phyloP scores from a whole-genome alignment of 2,113 vertebrate species.

The Tiliqua scincoides region DNA sequence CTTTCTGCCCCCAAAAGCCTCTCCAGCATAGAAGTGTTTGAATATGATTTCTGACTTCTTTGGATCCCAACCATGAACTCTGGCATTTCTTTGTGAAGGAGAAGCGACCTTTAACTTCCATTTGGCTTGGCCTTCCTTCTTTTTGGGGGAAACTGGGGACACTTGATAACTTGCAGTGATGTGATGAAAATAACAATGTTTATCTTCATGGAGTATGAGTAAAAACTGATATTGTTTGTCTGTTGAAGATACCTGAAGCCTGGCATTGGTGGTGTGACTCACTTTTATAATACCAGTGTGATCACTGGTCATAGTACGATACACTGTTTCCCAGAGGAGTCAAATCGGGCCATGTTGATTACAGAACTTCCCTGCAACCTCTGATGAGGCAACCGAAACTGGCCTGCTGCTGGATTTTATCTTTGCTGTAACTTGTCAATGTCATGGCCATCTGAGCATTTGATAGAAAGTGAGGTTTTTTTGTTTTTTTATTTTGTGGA shows the following conservation, averaged over 20 bases:
- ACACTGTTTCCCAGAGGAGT: conserved; percentile 7
- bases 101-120: neutral
- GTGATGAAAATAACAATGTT: neutral
- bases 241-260: neutral
- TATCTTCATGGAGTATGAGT: neutral
- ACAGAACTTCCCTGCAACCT: neutral
- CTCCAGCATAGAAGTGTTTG: neutral
- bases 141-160: neutral
- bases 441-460: neutral
- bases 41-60: neutral
- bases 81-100: neutral
- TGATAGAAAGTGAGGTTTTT: neutral
- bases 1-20: neutral
- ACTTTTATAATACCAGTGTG: neutral
- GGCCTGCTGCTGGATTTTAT: neutral
- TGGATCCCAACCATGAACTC: neutral
- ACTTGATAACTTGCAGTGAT: neutral
- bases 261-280: neutral
- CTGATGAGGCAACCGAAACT: neutral
- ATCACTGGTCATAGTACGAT: neutral
- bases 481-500: conserved; percentile 8
- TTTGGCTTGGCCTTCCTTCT: neutral
- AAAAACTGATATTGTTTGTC: neutral
- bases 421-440: neutral
- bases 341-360: neutral